These are phyloP conservation scores for Actinostola sp. DNA, from an alignment of 92 coral and sea anemone species.

Conservation along the genomic window DNA sequence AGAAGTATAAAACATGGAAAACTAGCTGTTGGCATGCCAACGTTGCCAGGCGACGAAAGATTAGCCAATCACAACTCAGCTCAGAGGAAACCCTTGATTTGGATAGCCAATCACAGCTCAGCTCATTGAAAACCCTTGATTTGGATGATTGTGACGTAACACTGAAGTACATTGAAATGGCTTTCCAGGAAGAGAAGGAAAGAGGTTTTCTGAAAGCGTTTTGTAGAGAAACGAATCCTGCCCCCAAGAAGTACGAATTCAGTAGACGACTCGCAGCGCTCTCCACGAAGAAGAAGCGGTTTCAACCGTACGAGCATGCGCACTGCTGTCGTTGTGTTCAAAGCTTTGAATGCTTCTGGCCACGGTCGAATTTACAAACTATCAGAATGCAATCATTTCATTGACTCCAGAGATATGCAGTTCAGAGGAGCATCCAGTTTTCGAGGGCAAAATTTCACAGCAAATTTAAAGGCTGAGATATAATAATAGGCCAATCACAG, in stretches of 20 bases:
- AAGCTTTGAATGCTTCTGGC: slow-evolving; percentile 55
- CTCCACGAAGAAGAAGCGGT: slow-evolving; percentile 17
- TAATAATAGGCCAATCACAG: no score
- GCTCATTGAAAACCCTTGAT: no score
- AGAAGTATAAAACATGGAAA: not conserved
- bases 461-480: no score
- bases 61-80: slow-evolving; percentile 3
- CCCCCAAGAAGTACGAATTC: slow-evolving; percentile 2
- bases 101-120: no score
- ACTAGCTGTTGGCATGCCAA: not conserved
- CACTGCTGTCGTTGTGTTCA: slow-evolving; percentile 54
- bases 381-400: slow-evolving; percentile 35
- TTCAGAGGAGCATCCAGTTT: no score
- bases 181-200: not conserved
- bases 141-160: no score
- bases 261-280: slow-evolving; percentile 19
- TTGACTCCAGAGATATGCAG: no score
- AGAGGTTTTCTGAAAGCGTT: no score
- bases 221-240: no score
- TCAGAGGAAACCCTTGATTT: not conserved
- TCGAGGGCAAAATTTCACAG: no score
- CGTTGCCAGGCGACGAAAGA: not conserved
- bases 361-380: slow-evolving; percentile 39
- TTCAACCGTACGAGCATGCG: slow-evolving; percentile 28
- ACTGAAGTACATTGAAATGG: no score